A percentile compares a stretch with the other conserved stretches of the same genome.
These are phyloP conservation scores for Raja brachyura DNA, from an alignment of 2,113 vertebrate species.

Conservation along the genomic window DNA sequence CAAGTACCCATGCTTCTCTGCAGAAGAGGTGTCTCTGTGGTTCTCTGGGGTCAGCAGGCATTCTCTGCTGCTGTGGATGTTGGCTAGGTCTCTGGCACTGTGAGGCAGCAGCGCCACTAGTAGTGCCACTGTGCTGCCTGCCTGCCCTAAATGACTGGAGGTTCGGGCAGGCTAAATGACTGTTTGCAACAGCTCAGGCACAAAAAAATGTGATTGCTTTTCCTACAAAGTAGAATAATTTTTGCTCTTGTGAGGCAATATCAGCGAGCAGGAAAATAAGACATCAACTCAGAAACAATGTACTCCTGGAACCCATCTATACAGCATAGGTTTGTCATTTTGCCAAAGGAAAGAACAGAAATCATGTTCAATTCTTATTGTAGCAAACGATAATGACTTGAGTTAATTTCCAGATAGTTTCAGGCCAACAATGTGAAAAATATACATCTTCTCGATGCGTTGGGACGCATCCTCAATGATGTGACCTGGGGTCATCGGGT, in stretches of 20 bases:
- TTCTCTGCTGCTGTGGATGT: too few species aligned
- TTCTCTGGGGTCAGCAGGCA: too few species aligned
- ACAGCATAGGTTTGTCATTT: neutral
- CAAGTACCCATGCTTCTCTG: too few species aligned
- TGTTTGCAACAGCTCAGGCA: neutral
- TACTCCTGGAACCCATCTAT: neutral
- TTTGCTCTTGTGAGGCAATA: neutral
- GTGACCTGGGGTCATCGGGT: too few species aligned
- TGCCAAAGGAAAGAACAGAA: neutral
- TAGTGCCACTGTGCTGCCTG: too few species aligned
- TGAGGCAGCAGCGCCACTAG: too few species aligned
- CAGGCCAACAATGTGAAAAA: neutral
- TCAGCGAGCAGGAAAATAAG: neutral
- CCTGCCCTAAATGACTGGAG: neutral
- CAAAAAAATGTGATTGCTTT: neutral
- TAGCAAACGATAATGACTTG: neutral
- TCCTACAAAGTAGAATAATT: neutral
- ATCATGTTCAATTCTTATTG: neutral
- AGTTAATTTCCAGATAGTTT: neutral
- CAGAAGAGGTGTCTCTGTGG: too few species aligned
- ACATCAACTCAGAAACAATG: too few species aligned
- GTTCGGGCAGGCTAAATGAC: neutral
- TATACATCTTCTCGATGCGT: too few species aligned
- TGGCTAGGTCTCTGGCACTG: too few species aligned
- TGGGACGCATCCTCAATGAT: too few species aligned